Evolutionary conservation across 2,113 vertebrate genomes (phyloP).

Genomic region (Zosterops hypoxanthus): DNA sequence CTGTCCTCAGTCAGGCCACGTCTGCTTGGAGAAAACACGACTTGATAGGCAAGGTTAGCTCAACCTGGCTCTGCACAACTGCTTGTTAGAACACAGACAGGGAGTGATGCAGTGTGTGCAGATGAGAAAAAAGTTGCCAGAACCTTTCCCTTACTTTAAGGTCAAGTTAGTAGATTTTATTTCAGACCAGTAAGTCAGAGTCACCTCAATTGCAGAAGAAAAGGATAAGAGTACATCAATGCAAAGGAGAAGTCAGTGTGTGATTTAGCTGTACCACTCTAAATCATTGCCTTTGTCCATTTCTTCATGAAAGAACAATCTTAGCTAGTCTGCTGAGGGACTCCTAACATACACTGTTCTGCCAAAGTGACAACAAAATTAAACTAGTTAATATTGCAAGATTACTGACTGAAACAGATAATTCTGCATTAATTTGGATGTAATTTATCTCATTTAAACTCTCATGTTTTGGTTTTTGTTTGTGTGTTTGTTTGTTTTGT

Average conservation of each 20-base stretch:
- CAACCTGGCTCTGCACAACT: neutral
- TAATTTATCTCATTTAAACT: neutral
- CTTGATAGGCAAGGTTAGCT: neutral
- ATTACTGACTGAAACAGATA: neutral
- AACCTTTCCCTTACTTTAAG: neutral
- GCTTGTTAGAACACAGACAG: neutral
- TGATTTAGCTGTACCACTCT: neutral
- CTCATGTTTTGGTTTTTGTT: no score
- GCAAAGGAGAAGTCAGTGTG: neutral
- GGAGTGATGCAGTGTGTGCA: neutral
- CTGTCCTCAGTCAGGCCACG: neutral
- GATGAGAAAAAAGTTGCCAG: neutral
- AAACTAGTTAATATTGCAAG: neutral
- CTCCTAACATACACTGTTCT: neutral
- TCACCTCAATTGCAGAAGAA: neutral
- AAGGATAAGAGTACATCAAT: neutral
- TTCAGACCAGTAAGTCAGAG: neutral
- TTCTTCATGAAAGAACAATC: neutral
- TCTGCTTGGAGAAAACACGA: neutral
- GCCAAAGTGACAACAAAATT: neutral
- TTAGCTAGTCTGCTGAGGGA: neutral
- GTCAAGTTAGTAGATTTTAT: neutral
- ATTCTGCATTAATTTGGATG: neutral
- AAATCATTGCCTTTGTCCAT: neutral
- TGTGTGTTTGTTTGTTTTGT: neutral